Evolutionary conservation across 2,113 vertebrate species (phyloP).

Genomic region (Nesospiza acunhae): DNA sequence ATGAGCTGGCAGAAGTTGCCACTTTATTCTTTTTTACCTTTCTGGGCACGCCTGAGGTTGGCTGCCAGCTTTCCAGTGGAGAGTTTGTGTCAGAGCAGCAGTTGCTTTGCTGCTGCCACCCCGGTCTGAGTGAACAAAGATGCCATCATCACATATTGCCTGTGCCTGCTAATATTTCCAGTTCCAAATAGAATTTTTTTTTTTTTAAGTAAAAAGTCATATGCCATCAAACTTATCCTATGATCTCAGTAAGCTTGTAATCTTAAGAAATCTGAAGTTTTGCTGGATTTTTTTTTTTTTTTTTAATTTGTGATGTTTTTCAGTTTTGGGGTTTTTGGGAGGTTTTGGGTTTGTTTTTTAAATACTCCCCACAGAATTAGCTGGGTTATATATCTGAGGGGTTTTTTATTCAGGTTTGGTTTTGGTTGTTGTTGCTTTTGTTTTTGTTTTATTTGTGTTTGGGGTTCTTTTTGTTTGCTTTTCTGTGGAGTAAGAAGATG

Average conservation of each 20-base stretch:
- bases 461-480: not conserved
- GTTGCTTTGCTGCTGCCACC: not conserved
- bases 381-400: not conserved
- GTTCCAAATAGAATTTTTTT: not conserved
- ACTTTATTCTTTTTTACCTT: not conserved
- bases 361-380: too few species aligned
- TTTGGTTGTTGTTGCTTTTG: not conserved
- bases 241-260: not conserved
- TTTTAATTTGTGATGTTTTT: not conserved
- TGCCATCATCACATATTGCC: not conserved
- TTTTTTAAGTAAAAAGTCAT: not conserved
- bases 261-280: not conserved
- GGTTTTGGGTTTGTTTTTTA: not conserved
- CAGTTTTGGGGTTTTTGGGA: not conserved
- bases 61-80: rapidly evolving
- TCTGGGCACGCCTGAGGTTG: not conserved
- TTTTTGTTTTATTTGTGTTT: not conserved
- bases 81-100: too few species aligned
- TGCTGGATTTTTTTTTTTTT: not conserved
- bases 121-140: too few species aligned
- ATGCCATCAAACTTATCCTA: not conserved
- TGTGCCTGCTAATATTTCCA: not conserved
- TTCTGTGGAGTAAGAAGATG: too few species aligned
- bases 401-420: too few species aligned
- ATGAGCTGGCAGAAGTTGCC: not conserved